Base-by-base conservation (phyloP, 2,113 vertebrate species). In the Callithrix jacchus region DNA sequence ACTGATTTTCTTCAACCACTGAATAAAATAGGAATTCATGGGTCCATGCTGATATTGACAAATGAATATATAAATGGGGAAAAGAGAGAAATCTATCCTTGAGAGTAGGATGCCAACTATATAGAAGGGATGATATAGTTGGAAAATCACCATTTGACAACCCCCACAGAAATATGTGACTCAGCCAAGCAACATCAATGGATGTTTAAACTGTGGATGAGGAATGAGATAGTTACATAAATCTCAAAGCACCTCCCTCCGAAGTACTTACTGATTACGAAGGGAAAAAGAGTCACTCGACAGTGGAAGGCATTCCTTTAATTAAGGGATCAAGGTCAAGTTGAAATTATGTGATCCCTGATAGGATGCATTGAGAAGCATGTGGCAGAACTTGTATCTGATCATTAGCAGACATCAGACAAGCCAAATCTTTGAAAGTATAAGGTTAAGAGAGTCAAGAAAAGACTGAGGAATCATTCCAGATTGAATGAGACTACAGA, bases 11-110 rank as follows among this genome's bases (percentile, higher is more conserved):
- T 73, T 16, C 8, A 27, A 54, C 16, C 54, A 85, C 25, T 80
- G 58, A 96, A 94, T 93, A 93, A 91, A 90, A 90, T 32, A 95
- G 45, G 23, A 80, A 79, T 74, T 18, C 42, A 17, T 23, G 56
- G 54, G 40, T 70, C 47, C 23, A 88, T 47, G 23, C 1, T 5
- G 30, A 61, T 84, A 35, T 23, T 89, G 91, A 87, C 49, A 93
- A 93, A 35, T 49, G 25, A 68, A 84, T 30, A 81, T 68, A 11
- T 87, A 79, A 74, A 73, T 66, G 42, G 23, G 18, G 2, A 84
- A 35, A 68, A 86, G 52, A 88, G 40, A 42, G 40, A 68, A 74
- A 45, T 6, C 42, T 58, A 52, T 82, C 35, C 79, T 77, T 96
- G 79, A 82, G 66, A 58, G 49, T 25, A 95, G 79, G 32, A 79